Conservation (phyloP, 2,797 vertebrate species). For the Falco concolor region DNA sequence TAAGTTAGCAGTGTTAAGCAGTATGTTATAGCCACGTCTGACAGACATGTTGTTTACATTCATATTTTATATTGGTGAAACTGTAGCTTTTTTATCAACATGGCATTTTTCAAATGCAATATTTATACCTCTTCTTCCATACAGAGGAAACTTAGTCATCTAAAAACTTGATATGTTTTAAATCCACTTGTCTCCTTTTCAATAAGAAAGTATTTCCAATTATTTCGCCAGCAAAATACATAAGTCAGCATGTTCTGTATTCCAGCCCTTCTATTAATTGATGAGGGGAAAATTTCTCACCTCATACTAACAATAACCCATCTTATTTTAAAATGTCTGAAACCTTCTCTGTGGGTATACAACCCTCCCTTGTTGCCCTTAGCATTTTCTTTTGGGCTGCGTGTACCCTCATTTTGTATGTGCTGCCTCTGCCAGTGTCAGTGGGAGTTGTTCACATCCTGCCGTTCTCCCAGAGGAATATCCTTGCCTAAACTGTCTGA, state of each 20-base stretch:
- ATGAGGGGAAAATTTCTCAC: slow-evolving; percentile 3
- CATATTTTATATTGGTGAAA: slow-evolving; percentile 68
- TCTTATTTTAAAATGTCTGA: slow-evolving; percentile 39
- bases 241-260: slow-evolving; percentile 43
- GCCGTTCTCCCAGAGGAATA: background rate
- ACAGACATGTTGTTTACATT: slow-evolving; percentile 73
- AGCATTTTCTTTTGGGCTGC: background rate
- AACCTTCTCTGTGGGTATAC: background rate
- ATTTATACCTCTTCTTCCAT: slow-evolving; percentile 66
- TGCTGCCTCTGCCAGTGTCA: background rate
- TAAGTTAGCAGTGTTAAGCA: slow-evolving; percentile 69
- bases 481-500: background rate
- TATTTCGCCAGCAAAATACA: slow-evolving; percentile 5
- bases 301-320: background rate
- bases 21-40: slow-evolving; percentile 67
- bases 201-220: slow-evolving; percentile 56
- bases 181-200: slow-evolving; percentile 68
- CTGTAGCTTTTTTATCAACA: slow-evolving; percentile 65
- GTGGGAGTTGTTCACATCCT: background rate
- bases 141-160: slow-evolving; percentile 50
- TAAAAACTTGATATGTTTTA: slow-evolving; percentile 60
- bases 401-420: background rate
- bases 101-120: slow-evolving; percentile 59
- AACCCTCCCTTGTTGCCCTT: background rate
- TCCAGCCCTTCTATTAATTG: slow-evolving; percentile 22